These are phyloP conservation scores for Dicranocentrus wangi DNA, from an alignment of 2,888 invertebrate species.

Conservation along the genomic window DNA sequence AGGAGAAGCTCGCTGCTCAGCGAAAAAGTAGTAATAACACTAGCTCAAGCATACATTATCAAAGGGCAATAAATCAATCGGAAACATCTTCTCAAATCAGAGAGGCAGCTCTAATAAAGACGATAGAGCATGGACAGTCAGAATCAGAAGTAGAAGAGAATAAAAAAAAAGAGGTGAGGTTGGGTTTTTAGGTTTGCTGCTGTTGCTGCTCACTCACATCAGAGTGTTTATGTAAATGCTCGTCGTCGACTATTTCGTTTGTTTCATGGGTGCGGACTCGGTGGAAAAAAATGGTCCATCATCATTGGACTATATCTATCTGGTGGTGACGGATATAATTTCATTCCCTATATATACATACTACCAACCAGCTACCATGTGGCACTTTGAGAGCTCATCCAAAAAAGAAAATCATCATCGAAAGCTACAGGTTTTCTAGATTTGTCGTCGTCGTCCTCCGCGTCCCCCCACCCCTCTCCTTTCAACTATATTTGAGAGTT, in stretches of 20 bases:
- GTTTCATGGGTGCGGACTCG: constrained; percentile 60
- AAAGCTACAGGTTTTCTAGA: too few species aligned
- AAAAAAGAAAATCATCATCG: too few species aligned
- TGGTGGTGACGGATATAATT: constrained; percentile 51
- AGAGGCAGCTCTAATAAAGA: constrained; percentile 54
- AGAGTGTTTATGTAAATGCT: constrained; percentile 44
- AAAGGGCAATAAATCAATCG: constrained; percentile 60
- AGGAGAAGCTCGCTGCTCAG: neutral
- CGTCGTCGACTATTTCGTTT: constrained; percentile 35
- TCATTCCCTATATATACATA: constrained; percentile 47
- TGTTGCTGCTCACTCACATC: too few species aligned
- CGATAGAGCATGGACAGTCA: constrained; percentile 50
- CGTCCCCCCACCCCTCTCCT: too few species aligned
- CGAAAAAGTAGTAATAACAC: constrained; percentile 28
- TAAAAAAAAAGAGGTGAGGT: constrained; percentile 50
- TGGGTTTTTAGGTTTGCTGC: too few species aligned
- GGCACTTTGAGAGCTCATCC: too few species aligned
- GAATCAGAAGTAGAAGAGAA: neutral
- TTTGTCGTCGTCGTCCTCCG: too few species aligned
- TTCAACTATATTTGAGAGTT: neutral
- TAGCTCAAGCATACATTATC: constrained; percentile 53
- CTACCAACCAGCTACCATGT: too few species aligned
- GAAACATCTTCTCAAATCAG: constrained; percentile 51
- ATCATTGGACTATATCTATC: too few species aligned
- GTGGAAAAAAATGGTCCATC: constrained; percentile 50